Evolutionary conservation across 2,113 vertebrate species (phyloP).

Genomic region (Nibea albiflora): DNA sequence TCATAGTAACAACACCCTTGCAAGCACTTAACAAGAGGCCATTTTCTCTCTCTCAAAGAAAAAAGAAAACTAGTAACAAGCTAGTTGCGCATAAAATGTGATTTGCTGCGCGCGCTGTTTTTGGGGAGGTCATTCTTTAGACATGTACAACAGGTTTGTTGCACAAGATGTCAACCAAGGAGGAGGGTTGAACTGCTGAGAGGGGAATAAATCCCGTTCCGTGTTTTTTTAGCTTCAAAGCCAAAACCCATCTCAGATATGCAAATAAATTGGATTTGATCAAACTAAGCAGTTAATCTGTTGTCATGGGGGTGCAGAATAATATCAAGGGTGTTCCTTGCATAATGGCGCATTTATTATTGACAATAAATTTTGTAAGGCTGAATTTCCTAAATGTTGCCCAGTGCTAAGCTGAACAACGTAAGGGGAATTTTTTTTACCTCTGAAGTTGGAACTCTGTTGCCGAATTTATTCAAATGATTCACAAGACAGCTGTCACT

Average conservation of each 20-base stretch:
- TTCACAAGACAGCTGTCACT: slow-evolving; percentile 75
- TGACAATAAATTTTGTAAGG: slow-evolving; percentile 27
- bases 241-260: slow-evolving; percentile 9
- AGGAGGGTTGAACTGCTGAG: not conserved
- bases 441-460: slow-evolving; percentile 59
- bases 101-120: not conserved
- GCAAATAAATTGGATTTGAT: slow-evolving; percentile 39
- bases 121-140: not conserved
- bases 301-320: slow-evolving; percentile 15
- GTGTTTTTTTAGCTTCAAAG: slow-evolving; percentile 13
- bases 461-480: slow-evolving; percentile 68
- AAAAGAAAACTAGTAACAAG: not conserved
- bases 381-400: slow-evolving; percentile 37
- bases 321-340: slow-evolving; percentile 15
- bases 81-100: not conserved
- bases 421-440: slow-evolving; percentile 39
- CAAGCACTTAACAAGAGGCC: slow-evolving; percentile 36
- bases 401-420: slow-evolving; percentile 27
- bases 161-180: not conserved
- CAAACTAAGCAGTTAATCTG: slow-evolving; percentile 14
- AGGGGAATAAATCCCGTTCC: not conserved
- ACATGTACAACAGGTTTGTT: not conserved
- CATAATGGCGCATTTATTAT: slow-evolving; percentile 35
- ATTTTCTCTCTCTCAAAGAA: not conserved
- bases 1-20: slow-evolving; percentile 24